These are phyloP conservation scores for Dicyrtomina minuta DNA, from an alignment of 2,888 invertebrate species.

Conservation along the genomic window DNA sequence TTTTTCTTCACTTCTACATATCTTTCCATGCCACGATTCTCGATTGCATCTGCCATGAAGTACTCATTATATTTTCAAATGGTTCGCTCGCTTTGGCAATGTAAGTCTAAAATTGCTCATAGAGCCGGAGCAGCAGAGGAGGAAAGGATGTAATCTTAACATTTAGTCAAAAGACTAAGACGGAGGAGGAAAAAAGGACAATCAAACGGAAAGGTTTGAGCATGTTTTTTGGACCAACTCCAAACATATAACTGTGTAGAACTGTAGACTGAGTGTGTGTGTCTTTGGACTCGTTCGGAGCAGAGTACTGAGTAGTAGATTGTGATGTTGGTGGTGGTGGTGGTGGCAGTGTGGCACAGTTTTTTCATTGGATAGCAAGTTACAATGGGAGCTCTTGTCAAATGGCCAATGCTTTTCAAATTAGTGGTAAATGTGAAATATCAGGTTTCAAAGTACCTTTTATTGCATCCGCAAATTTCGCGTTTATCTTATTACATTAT, in stretches of 20 bases:
- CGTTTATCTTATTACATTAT: constrained; percentile 2
- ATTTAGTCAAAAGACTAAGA: background rate
- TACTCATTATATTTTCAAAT: no score
- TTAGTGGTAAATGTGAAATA: constrained; percentile 25
- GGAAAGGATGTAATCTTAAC: background rate
- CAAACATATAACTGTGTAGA: background rate
- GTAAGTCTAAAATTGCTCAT: background rate
- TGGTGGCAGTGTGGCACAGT: no score
- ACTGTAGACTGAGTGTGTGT: no score
- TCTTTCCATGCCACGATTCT: no score
- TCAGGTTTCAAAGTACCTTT: constrained; percentile 16
- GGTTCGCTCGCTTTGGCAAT: background rate
- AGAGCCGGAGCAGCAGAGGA: background rate
- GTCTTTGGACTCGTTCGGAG: no score
- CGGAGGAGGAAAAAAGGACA: background rate
- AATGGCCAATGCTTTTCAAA: constrained; percentile 20
- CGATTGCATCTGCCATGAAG: no score
- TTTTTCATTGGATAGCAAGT: no score
- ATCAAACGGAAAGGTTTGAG: background rate
- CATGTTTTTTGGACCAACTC: constrained; percentile 1
- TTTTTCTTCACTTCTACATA: no score
- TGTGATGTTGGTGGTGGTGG: no score
- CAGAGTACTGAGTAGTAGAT: no score
- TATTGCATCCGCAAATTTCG: constrained; percentile 16
- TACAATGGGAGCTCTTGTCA: constrained; percentile 15